phyloP scores from a whole-genome alignment of 1,140 invertebrate genomes.

The Hylyphantes graminicola region DNA sequence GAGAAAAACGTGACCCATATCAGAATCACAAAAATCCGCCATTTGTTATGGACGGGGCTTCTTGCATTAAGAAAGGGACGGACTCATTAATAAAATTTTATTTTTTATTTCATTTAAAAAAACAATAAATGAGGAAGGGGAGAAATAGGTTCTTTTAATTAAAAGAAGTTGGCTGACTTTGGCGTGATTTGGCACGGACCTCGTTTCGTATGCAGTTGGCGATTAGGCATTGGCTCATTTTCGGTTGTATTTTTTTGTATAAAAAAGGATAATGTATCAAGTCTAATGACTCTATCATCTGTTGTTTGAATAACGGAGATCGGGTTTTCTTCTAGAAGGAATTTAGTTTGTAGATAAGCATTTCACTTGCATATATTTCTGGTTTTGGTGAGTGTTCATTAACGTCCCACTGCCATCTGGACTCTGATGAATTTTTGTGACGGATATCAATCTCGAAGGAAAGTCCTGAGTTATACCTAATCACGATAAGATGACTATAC shows the following conservation, averaged over 20 bases:
- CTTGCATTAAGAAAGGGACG: slow-evolving; percentile 32
- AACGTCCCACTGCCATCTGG: too few relatives aligned
- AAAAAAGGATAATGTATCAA: slow-evolving; percentile 11
- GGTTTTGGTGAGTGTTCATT: too few relatives aligned
- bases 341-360: too few relatives aligned
- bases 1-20: neutral
- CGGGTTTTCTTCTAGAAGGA: too few relatives aligned
- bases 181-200: slow-evolving; percentile 39
- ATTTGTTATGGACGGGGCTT: slow-evolving; percentile 23
- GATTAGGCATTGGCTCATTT: neutral
- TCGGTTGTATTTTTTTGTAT: too few relatives aligned
- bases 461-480: too few relatives aligned
- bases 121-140: slow-evolving; percentile 1
- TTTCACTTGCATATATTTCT: too few relatives aligned
- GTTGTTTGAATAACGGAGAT: neutral
- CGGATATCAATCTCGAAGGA: too few relatives aligned
- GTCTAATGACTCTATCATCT: slow-evolving; percentile 14
- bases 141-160: slow-evolving; percentile 24
- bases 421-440: too few relatives aligned
- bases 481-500: too few relatives aligned
- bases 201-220: neutral
- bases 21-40: slow-evolving; percentile 16
- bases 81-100: slow-evolving; percentile 41
- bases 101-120: neutral
- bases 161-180: slow-evolving; percentile 40